These are phyloP conservation scores for Caloenas nicobarica DNA, from an alignment of 2,113 vertebrate species.

Conservation along the genomic window DNA sequence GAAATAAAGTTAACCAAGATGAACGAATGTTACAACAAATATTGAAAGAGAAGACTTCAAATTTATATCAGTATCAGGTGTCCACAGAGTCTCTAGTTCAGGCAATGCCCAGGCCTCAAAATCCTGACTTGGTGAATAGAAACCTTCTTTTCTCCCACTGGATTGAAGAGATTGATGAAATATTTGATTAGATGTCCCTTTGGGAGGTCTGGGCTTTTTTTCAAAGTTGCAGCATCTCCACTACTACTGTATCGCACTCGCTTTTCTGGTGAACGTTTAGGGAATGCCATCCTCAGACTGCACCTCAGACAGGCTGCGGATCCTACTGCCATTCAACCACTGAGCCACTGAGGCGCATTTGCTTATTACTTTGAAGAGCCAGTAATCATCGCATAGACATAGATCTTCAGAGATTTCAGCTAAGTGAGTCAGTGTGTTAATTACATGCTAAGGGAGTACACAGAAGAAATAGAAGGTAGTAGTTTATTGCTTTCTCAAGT, in stretches of 20 bases:
- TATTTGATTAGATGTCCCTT: background rate
- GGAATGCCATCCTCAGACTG: background rate
- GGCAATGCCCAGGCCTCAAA: background rate
- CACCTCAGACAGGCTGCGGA: background rate
- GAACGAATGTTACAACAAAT: background rate
- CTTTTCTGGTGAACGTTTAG: background rate
- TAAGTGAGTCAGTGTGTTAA: constrained; percentile 75
- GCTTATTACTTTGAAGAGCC: constrained; percentile 56
- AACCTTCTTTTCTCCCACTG: background rate
- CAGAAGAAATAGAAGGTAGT: constrained; percentile 72
- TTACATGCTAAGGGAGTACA: constrained; percentile 71
- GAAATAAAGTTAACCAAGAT: background rate
- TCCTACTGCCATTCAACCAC: background rate
- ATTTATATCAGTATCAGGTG: background rate
- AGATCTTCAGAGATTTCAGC: constrained; percentile 60
- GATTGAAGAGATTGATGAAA: background rate
- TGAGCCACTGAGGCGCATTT: constrained; percentile 11
- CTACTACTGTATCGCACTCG: background rate
- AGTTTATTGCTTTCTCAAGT: constrained; percentile 76
- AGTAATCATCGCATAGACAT: constrained; percentile 55
- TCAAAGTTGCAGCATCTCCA: background rate
- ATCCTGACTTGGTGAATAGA: background rate
- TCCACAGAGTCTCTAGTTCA: background rate
- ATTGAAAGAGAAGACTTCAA: background rate
- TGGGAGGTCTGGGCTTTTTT: background rate